phyloP scores from a whole-genome alignment of 2,113 vertebrate genomes.

The Galeopterus variegatus region DNA sequence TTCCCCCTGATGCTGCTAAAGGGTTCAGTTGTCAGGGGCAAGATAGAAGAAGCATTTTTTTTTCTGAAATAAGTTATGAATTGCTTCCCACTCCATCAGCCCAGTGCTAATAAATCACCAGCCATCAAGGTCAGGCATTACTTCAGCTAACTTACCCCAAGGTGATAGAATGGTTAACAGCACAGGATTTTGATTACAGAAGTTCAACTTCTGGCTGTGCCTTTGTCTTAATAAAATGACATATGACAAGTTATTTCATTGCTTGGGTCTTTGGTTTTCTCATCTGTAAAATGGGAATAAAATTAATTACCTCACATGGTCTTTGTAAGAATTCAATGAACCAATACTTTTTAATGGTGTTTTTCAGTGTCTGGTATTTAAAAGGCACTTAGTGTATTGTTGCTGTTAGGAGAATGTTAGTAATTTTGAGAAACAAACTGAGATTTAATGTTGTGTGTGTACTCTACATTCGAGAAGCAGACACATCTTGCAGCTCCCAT shows the following conservation, averaged over 20 bases:
- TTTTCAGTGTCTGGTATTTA: neutral
- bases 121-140: conserved; percentile 45
- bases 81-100: conserved; percentile 62
- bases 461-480: neutral
- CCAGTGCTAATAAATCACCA: conserved; percentile 68
- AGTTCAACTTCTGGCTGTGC: neutral
- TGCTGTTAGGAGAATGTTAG: neutral
- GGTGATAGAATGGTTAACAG: conserved; percentile 40
- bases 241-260: neutral
- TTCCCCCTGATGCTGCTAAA: conserved; percentile 75
- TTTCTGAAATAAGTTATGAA: conserved; percentile 76
- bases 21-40: conserved; percentile 70
- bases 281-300: conserved; percentile 67
- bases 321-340: neutral
- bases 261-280: neutral
- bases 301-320: no score
- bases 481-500: fast-evolving
- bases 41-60: conserved; percentile 49
- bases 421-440: neutral
- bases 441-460: conserved; percentile 9
- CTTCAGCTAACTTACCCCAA: conserved; percentile 37
- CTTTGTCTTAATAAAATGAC: neutral
- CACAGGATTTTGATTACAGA: conserved; percentile 8
- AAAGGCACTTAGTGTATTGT: neutral
- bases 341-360: neutral